phyloP scores from a whole-genome alignment of 2,888 invertebrate genomes.

The Pristionchus mayeri region DNA sequence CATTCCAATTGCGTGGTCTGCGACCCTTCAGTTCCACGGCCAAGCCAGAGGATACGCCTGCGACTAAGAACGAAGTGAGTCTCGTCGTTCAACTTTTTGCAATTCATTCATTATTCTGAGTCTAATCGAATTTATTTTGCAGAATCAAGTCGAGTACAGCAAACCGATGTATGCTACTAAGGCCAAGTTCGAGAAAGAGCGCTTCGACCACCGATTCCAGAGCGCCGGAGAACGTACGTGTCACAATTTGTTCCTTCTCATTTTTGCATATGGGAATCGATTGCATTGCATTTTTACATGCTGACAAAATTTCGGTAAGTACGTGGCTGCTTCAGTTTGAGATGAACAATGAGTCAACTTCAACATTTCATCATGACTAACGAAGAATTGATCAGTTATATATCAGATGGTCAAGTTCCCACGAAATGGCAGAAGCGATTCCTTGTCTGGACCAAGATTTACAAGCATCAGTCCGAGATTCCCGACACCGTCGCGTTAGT shows the following conservation, averaged over 20 bases:
- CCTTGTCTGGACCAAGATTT: conserved; percentile 67
- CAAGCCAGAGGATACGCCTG: background rate
- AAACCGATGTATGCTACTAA: conserved; percentile 59
- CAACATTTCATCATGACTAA: background rate
- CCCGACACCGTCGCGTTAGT: conserved; percentile 70
- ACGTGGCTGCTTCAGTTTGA: no score
- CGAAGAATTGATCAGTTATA: background rate
- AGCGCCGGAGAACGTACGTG: conserved; percentile 53
- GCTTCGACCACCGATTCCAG: conserved; percentile 57
- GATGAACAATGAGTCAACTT: no score
- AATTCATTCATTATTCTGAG: background rate
- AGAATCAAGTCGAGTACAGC: conserved; percentile 28
- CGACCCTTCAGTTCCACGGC: conserved; percentile 38
- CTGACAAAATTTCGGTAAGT: no score
- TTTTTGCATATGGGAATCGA: no score
- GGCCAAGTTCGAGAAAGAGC: conserved; percentile 55
- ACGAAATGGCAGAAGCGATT: conserved; percentile 66
- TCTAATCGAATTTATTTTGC: background rate
- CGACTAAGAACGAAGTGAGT: background rate
- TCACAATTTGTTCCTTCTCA: background rate
- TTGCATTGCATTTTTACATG: no score
- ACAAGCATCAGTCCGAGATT: conserved; percentile 60
- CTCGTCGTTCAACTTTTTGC: background rate
- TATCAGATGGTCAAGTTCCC: conserved; percentile 60
- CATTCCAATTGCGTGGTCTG: background rate